Evolutionary conservation across 2,113 vertebrate genomes (phyloP).

Genomic region (Montifringilla adamsi): DNA sequence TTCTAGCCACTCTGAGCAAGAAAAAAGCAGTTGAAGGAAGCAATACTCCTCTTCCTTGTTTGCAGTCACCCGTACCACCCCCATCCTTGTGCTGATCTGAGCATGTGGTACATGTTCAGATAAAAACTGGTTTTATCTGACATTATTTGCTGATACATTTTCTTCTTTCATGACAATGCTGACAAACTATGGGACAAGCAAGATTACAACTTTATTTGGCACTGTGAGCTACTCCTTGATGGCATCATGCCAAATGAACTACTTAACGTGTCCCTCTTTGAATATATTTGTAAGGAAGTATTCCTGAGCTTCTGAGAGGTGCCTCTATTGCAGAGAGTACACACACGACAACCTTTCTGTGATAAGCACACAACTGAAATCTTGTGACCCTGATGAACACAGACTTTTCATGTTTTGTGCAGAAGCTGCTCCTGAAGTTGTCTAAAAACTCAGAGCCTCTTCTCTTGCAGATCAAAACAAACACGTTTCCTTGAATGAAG

Average conservation of each 20-base stretch:
- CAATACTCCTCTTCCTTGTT: neutral
- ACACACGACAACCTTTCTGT: neutral
- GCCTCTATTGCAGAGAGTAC: neutral
- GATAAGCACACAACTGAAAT: neutral
- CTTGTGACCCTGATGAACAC: neutral
- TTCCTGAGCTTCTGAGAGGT: neutral
- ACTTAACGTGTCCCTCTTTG: neutral
- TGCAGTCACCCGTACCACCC: neutral
- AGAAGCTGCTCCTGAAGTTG: neutral
- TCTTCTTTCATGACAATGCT: neutral
- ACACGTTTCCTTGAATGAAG: neutral
- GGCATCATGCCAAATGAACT: neutral
- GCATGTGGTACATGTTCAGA: neutral
- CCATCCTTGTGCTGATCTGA: neutral
- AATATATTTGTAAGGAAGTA: neutral
- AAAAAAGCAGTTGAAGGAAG: neutral
- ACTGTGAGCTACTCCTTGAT: neutral
- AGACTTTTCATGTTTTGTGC: neutral
- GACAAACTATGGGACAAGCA: neutral
- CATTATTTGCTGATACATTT: neutral
- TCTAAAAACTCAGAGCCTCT: neutral
- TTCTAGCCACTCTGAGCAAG: neutral
- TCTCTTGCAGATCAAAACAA: neutral
- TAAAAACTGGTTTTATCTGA: neutral
- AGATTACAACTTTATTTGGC: neutral